A percentile compares a stretch with the other conserved stretches of the same genome.
phyloP scores from a whole-genome alignment of 2,888 invertebrate genomes.

The Baronia brevicornis region DNA sequence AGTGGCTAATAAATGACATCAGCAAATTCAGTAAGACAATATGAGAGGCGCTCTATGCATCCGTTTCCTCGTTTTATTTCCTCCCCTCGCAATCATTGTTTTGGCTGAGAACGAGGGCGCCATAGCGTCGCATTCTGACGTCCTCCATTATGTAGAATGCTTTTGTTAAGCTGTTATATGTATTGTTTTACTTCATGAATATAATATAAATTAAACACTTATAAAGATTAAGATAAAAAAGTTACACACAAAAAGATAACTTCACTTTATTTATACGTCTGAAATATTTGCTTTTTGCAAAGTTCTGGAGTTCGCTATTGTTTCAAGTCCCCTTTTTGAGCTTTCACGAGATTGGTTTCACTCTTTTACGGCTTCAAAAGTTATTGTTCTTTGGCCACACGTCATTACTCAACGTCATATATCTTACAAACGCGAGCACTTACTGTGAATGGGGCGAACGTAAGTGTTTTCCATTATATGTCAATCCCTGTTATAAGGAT shows the following conservation, averaged over 20 bases:
- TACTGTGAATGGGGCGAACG: conserved; percentile 41
- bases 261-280: too few species aligned
- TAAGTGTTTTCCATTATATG: conserved; percentile 50
- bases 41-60: conserved; percentile 64
- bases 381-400: conserved; percentile 65
- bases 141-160: conserved; percentile 49
- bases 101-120: conserved; percentile 54
- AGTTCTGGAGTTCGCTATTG: conserved; percentile 37
- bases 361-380: conserved; percentile 53
- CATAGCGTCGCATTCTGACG: conserved; percentile 52
- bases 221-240: too few species aligned
- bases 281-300: conserved; percentile 19
- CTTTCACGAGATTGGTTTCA: conserved; percentile 62
- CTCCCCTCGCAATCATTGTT: conserved; percentile 66
- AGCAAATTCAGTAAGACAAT: conserved; percentile 74
- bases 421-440: conserved; percentile 52
- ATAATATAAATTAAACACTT: too few species aligned
- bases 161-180: conserved; percentile 45
- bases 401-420: conserved; percentile 66
- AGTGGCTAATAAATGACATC: conserved; percentile 75
- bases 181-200: conserved; percentile 26
- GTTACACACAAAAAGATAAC: too few species aligned
- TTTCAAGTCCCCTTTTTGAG: conserved; percentile 37
- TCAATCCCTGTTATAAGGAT: conserved; percentile 35
- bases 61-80: conserved; percentile 57